Evolutionary conservation across 37 sponge, comb jelly and placozoan genomes (phyloP), one percentile per base, ranked within the genome.

Genomic region (Dysidea cf. avara): DNA sequence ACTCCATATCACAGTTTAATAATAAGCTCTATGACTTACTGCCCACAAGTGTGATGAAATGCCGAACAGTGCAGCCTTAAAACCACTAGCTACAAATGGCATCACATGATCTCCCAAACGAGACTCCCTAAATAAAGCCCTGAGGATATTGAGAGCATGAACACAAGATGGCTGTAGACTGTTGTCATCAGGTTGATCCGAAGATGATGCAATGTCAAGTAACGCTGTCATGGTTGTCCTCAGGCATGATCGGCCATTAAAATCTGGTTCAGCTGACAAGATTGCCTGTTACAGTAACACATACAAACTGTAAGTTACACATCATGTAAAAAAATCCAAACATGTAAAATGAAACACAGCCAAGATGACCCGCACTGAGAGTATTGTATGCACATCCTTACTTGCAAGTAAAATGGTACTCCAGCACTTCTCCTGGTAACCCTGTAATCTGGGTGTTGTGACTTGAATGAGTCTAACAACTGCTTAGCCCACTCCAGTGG

Each of bases 81-180:
- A 40, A 14, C 69, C 84, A 7, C 75, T 73, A 1, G 86, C 66
- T n/a, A 94, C 68, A 51, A 79, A 94, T 7, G 84, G 88, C 0
- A 81, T n/a, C 7, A 94, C 53, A 22, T 39, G 50, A 31, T 90
- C 88, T 29, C 85, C 85, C 16, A 94, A 75, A 38, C 63, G 76
- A 25, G 88, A 47, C 12, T 94, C 95, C 31, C 88, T 52, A 34
- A 80, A 87, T 21, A 94, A 76, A 18, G 91, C 81, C 47, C 95
- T 64, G 22, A 90, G 62, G 29, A 90, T 90, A 59, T 94, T 94
- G 29, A 94, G 64, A 30, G 88, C 84, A 72, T 94, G 95, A 2
- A 94, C 88, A 74, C 77, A 68, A 38, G 81, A 75, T 22, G 90
- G 79, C 31, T 69, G 54, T 1, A 64, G 39, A n/a, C 34, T 68